Base-by-base conservation (phyloP, 2,113 vertebrate genomes). In the Platycercus adscitus region DNA sequence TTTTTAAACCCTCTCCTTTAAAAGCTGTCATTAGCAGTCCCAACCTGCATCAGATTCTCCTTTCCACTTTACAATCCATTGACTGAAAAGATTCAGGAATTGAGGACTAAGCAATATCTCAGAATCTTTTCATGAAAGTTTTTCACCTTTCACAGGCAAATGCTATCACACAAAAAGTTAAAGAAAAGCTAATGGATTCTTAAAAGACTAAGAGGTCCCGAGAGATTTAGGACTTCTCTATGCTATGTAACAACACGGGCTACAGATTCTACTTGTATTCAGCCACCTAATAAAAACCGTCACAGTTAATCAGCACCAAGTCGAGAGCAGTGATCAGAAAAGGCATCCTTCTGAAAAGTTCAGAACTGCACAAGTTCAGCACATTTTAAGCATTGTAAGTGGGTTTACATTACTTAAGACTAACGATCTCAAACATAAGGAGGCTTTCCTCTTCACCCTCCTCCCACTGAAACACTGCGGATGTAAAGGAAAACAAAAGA, bases 401-500 rank as follows among this genome's bases (percentile, higher is more conserved):
- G 0, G 9, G 6, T 41, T n/a, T 10, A 28, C 18, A 10, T 15
- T 16, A 66, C 33, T 81, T 56, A 46, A 31, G 35, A 88, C 31
- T 52, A 89, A 70, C 2, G 55, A 95, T 90, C 81, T 44, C 63
- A 68, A 77, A 85, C 9, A 64, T 46, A 94, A 84, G 66, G 63
- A 76, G 82, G 58, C 64, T 89, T 83, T 86, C 92, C 94, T 89
- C 66, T 72, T 73, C 46, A 28, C 68, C 43, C 79, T 69, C 78
- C 96, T 96, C 86, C 94, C 92, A 91, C 23, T 90, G 95, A 96
- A 98, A 97, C 92, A 95, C 26, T 97, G 97, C 78, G 90, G 96
- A 97, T 96, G 93, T 86, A 75, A 96, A 69, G 86, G 92, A 97
- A 97, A 97, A 98, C 98, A 98, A 97, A 98, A 97, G 93, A 96